These are phyloP conservation scores for Anas capensis DNA, from an alignment of 2,797 vertebrate species.

Conservation along the genomic window DNA sequence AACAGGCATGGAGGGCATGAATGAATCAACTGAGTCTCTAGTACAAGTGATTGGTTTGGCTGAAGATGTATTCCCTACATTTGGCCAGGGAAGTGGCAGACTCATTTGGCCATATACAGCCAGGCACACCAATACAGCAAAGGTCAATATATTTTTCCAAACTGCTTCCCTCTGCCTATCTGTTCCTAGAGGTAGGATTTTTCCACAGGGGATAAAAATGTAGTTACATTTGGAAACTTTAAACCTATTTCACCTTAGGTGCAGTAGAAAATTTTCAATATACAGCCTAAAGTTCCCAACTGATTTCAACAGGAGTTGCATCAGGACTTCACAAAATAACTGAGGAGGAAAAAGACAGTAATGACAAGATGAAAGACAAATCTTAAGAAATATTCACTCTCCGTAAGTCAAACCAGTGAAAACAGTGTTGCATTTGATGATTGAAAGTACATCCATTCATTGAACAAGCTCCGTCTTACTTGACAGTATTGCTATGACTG, in stretches of 20 bases:
- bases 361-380: not conserved
- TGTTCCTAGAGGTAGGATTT: not conserved
- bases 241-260: not conserved
- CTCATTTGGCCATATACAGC: not conserved
- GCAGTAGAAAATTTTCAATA: not conserved
- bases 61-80: not conserved
- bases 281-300: not conserved
- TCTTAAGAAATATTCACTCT: not conserved
- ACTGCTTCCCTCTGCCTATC: not conserved
- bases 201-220: not conserved
- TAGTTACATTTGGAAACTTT: not conserved
- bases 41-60: not conserved
- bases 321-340: not conserved
- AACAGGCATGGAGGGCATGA: not conserved
- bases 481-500: not conserved
- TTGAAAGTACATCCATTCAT: not conserved
- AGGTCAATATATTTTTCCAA: not conserved
- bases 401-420: not conserved
- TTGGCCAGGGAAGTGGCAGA: not conserved
- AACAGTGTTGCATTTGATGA: constrained; percentile 17
- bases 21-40: not conserved
- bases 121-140: not conserved
- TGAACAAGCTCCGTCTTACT: constrained; percentile 21
- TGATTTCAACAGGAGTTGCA: not conserved
- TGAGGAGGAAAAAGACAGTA: not conserved